Conservation (phyloP, 1,140 invertebrate genomes). For the Papilio machaon region DNA sequence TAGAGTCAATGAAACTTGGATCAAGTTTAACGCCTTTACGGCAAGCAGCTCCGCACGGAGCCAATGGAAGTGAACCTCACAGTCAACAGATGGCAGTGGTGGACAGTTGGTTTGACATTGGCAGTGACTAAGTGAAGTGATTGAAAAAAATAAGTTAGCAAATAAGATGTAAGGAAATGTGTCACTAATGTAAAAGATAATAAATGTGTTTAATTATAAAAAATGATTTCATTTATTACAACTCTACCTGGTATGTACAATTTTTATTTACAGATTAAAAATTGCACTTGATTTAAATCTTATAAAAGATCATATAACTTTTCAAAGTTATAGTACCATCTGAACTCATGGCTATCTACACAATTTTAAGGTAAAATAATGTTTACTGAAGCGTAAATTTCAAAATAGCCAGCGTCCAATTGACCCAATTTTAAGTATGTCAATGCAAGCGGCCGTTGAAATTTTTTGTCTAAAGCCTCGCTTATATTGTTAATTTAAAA, state of each 20-base stretch:
- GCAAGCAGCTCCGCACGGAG: slow-evolving; percentile 41
- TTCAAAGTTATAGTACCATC: too few relatives aligned
- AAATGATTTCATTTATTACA: slow-evolving; percentile 22
- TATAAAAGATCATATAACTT: too few relatives aligned
- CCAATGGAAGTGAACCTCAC: slow-evolving; percentile 11
- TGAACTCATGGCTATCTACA: too few relatives aligned
- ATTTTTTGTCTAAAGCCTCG: neutral
- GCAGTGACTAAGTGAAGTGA: slow-evolving; percentile 23
- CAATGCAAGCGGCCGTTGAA: neutral
- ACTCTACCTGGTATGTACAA: slow-evolving; percentile 14
- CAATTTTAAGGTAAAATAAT: neutral
- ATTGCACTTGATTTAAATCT: neutral
- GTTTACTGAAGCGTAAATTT: neutral
- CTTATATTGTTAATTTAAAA: neutral
- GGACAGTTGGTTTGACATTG: slow-evolving; percentile 18
- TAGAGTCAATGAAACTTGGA: slow-evolving; percentile 46
- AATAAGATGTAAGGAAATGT: slow-evolving; percentile 3
- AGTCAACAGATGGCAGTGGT: neutral
- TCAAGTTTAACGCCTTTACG: slow-evolving; percentile 52
- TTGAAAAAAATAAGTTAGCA: slow-evolving; percentile 7
- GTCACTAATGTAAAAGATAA: slow-evolving; percentile 27
- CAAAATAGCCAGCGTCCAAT: neutral
- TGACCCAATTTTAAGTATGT: slow-evolving; percentile 33
- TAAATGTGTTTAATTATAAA: slow-evolving; percentile 29
- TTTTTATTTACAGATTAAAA: neutral